Percentiles rank a stretch among this genome's conserved stretches.
These are phyloP conservation scores for Zenarchopterus dispar DNA, from an alignment of 2,797 vertebrate genomes.

Conservation along the genomic window DNA sequence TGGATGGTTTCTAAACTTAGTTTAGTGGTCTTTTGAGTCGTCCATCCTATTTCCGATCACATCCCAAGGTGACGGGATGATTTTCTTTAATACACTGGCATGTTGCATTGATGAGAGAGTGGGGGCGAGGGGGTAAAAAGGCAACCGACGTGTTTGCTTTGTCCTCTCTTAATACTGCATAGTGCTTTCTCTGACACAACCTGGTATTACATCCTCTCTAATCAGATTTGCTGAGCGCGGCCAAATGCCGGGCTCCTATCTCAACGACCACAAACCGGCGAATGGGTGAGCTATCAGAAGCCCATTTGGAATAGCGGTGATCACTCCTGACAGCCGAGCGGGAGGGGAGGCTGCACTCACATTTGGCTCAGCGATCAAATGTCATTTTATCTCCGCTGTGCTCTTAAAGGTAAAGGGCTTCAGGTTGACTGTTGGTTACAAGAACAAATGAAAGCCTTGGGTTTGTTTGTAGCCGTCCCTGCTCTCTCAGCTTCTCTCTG, in stretches of 20 bases:
- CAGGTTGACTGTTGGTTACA: slow-evolving; percentile 31
- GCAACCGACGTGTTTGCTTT: slow-evolving; percentile 17
- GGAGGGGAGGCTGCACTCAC: slow-evolving; percentile 64
- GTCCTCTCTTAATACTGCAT: slow-evolving; percentile 55
- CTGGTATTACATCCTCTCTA: slow-evolving; percentile 65
- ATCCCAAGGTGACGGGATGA: slow-evolving; percentile 71
- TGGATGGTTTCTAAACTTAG: slow-evolving; percentile 53
- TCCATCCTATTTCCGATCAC: slow-evolving; percentile 65
- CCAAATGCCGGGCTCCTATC: slow-evolving; percentile 54
- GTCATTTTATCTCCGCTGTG: slow-evolving; percentile 68
- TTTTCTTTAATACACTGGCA: slow-evolving; percentile 57
- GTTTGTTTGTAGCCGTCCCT: too few species aligned
- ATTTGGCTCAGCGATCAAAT: slow-evolving; percentile 71
- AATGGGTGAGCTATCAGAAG: slow-evolving; percentile 38
- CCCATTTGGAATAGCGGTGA: slow-evolving; percentile 73
- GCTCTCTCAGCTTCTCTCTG: too few species aligned
- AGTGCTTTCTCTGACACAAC: slow-evolving; percentile 58
- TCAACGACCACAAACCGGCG: slow-evolving; percentile 42
- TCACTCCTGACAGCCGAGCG: slow-evolving; percentile 69
- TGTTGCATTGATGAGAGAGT: slow-evolving; percentile 49
- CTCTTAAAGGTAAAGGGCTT: slow-evolving; percentile 66
- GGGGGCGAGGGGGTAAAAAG: slow-evolving; percentile 8
- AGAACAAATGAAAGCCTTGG: not conserved
- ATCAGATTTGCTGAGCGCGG: slow-evolving; percentile 66
- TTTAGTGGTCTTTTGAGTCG: slow-evolving; percentile 67